Conservation (phyloP, 2,797 vertebrate species). For the Dendrocincla fuliginosa region DNA sequence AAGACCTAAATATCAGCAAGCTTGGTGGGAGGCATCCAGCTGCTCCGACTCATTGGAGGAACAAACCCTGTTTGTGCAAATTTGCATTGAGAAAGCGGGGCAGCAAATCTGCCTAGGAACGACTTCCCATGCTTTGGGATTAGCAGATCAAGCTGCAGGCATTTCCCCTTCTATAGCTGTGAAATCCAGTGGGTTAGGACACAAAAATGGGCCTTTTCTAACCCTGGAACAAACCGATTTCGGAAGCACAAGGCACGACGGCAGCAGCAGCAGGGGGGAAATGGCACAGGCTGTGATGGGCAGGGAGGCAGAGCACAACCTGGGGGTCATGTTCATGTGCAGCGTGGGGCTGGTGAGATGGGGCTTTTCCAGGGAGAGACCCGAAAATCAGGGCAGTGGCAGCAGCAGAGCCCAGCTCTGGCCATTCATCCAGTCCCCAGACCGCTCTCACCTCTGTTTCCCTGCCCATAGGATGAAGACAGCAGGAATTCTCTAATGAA, state of each 20-base stretch:
- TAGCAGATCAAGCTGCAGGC: slow-evolving; percentile 23
- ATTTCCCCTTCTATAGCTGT: not conserved
- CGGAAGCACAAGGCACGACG: not conserved
- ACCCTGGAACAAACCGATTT: slow-evolving; percentile 56
- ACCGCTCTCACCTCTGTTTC: not conserved
- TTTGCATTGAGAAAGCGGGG: not conserved
- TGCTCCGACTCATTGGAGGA: not conserved
- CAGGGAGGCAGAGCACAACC: not conserved
- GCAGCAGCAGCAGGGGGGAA: not conserved
- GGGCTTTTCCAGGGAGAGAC: not conserved
- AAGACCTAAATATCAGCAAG: slow-evolving; percentile 21
- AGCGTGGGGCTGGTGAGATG: not conserved
- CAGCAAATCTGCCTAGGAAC: not conserved
- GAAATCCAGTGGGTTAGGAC: not conserved
- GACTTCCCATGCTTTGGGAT: slow-evolving; percentile 32
- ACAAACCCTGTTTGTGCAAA: not conserved
- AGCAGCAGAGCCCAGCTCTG: not conserved
- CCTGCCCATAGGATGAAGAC: not conserved
- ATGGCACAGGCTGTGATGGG: fast-evolving
- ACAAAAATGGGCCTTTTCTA: slow-evolving; percentile 28
- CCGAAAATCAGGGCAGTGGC: fast-evolving
- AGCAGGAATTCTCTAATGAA: not conserved
- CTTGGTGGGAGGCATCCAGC: slow-evolving; percentile 54
- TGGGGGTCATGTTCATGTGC: fast-evolving
- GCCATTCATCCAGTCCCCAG: not conserved